Evolutionary conservation across 2,888 invertebrate genomes (phyloP).

Genomic region (Psylliodes chrysocephalus): DNA sequence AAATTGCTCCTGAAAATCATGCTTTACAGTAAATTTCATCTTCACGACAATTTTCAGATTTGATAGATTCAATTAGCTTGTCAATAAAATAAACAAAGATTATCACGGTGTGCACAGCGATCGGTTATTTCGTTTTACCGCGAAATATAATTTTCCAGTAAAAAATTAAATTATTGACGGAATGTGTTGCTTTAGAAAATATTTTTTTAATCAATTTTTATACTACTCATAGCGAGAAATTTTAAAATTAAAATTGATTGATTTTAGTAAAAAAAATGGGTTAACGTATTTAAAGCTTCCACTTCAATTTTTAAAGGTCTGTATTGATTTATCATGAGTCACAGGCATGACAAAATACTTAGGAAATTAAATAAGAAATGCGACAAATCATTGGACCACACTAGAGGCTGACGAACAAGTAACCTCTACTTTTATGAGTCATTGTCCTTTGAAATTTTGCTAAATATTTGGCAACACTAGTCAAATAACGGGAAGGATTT

Average conservation of each 20-base stretch:
- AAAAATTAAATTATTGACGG: slow-evolving; percentile 28
- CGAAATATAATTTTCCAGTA: slow-evolving; percentile 27
- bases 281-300: background rate
- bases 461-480: no score
- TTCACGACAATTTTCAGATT: slow-evolving; percentile 38
- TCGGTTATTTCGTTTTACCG: slow-evolving; percentile 29
- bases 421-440: no score
- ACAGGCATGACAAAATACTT: background rate
- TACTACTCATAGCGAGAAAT: slow-evolving; percentile 34
- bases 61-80: slow-evolving; percentile 40
- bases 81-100: slow-evolving; percentile 37
- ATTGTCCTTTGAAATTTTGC: no score
- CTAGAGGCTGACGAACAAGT: background rate
- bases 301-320: background rate
- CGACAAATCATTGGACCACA: background rate
- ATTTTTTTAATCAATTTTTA: slow-evolving; percentile 32
- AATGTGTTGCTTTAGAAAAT: slow-evolving; percentile 12
- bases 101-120: slow-evolving; percentile 18
- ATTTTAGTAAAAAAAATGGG: slow-evolving; percentile 6
- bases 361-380: background rate
- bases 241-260: slow-evolving; percentile 32
- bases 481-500: no score
- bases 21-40: slow-evolving; percentile 39
- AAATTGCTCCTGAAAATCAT: background rate
- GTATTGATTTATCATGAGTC: background rate